phyloP scores from a whole-genome alignment of 2,113 vertebrate species.

The Ivindomyrus marchei region DNA sequence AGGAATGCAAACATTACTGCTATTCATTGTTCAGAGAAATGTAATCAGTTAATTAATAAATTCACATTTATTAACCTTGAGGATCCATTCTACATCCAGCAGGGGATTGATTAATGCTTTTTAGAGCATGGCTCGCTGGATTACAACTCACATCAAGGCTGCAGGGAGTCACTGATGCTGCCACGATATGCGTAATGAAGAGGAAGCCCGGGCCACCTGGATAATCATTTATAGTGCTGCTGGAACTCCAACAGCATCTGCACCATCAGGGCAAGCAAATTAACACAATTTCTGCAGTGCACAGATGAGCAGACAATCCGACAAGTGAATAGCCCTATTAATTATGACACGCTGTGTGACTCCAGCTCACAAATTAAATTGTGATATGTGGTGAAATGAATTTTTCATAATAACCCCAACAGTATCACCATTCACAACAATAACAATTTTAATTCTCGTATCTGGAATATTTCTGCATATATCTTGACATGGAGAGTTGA shows the following conservation, averaged over 20 bases:
- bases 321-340: slow-evolving; percentile 32
- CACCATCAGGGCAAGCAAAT: slow-evolving; percentile 27
- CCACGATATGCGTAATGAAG: slow-evolving; percentile 28
- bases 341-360: slow-evolving; percentile 27
- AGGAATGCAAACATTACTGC: slow-evolving; percentile 9
- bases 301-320: slow-evolving; percentile 27
- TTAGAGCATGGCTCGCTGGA: slow-evolving; percentile 13
- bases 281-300: slow-evolving; percentile 29
- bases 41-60: slow-evolving; percentile 26
- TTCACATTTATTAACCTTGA: slow-evolving; percentile 31
- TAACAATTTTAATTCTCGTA: slow-evolving; percentile 6
- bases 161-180: slow-evolving; percentile 18
- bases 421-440: background rate
- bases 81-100: slow-evolving; percentile 19
- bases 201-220: slow-evolving; percentile 27
- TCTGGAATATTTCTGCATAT: background rate
- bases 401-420: slow-evolving; percentile 14
- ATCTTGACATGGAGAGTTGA: background rate
- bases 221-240: slow-evolving; percentile 23
- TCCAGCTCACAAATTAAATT: slow-evolving; percentile 27
- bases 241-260: slow-evolving; percentile 20
- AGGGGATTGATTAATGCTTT: slow-evolving; percentile 25
- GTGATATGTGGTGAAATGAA: slow-evolving; percentile 23
- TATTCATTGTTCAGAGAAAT: slow-evolving; percentile 7
- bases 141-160: slow-evolving; percentile 15